Conservation (phyloP, 92 coral and sea anemone species). For the Muricea muricata region DNA sequence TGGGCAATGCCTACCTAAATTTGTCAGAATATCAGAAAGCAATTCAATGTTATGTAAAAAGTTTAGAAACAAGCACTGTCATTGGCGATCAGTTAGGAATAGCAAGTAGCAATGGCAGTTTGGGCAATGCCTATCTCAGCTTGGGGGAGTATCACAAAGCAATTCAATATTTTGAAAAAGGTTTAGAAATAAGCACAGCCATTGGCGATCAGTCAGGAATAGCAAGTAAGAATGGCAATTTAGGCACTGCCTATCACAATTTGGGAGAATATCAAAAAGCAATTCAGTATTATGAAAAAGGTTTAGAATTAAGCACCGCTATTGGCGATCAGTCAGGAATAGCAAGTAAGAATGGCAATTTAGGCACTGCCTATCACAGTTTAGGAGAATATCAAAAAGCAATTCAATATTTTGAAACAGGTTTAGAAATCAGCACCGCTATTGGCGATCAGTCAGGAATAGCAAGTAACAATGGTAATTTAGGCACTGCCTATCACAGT, state of each 20-base stretch:
- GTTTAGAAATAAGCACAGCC: no score
- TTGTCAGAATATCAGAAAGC: constrained; percentile 7
- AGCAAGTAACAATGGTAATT: constrained; percentile 11
- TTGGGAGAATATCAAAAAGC: no score
- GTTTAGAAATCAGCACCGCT: constrained; percentile 13
- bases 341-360: not conserved
- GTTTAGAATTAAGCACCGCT: not conserved
- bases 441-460: constrained; percentile 33
- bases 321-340: not conserved
- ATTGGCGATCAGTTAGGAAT: no score
- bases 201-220: no score
- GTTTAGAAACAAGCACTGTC: not conserved
- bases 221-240: no score
- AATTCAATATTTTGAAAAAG: no score
- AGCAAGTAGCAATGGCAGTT: no score
- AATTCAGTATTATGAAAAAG: not conserved
- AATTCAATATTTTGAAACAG: constrained; percentile 12
- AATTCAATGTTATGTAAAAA: not conserved
- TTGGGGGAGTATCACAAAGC: no score
- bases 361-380: not conserved
- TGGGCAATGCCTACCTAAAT: constrained; percentile 17
- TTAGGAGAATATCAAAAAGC: constrained; percentile 19
- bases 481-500: constrained; percentile 19
- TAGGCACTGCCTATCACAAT: no score
- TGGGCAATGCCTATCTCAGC: no score